Percentiles rank a stretch among this genome's conserved stretches.
These are phyloP conservation scores for Pseudocheirus occidentalis DNA, from an alignment of 2,797 vertebrate genomes.

Conservation along the genomic window DNA sequence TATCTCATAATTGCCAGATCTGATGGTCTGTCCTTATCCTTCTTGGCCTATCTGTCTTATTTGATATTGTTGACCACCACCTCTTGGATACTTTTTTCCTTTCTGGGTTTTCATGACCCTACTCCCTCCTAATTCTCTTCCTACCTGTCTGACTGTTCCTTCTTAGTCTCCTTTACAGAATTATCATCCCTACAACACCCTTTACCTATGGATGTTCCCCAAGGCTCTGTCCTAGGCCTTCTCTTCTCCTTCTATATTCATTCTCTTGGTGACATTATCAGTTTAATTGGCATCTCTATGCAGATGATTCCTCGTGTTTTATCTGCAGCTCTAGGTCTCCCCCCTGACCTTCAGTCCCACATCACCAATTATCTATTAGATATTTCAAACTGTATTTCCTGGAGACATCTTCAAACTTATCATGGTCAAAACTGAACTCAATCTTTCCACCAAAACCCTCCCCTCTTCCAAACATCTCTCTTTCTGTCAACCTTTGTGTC, in stretches of 20 bases:
- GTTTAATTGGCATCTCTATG: background rate
- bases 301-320: background rate
- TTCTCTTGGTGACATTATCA: background rate
- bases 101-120: background rate
- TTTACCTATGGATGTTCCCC: background rate
- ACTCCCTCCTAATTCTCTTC: background rate
- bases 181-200: background rate
- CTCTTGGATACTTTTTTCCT: background rate
- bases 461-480: background rate
- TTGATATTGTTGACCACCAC: background rate
- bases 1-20: background rate
- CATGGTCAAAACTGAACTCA: background rate
- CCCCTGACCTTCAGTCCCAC: background rate
- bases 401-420: background rate
- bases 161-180: background rate
- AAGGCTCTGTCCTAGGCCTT: background rate
- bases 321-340: background rate
- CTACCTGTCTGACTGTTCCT: background rate
- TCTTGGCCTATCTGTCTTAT: background rate
- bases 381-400: background rate
- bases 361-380: background rate
- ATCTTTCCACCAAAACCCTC: background rate
- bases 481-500: background rate
- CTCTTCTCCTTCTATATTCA: background rate
- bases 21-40: background rate